phyloP scores from a whole-genome alignment of 2,113 vertebrate genomes.

The Pterocles burchelli region DNA sequence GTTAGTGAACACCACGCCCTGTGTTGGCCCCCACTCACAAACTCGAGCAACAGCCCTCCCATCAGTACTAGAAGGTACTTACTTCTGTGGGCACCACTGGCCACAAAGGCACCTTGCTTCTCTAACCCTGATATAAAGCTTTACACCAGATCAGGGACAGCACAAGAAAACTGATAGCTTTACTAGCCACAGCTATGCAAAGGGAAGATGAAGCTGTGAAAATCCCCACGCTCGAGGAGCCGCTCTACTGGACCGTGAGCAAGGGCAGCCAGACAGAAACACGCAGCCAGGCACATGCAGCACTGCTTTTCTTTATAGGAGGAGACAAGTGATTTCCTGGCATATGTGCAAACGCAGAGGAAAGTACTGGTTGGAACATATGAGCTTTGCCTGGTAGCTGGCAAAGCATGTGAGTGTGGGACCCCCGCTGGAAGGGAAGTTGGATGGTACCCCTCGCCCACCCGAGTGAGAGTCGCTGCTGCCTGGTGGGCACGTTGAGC shows the following conservation, averaged over 20 bases:
- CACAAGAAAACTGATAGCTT: background rate
- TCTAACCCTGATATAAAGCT: background rate
- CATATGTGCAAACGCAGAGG: background rate
- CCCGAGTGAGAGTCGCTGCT: background rate
- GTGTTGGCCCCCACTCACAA: background rate
- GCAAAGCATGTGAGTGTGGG: background rate
- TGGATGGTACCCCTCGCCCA: background rate
- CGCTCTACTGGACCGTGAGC: rapidly evolving
- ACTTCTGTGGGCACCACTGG: rapidly evolving
- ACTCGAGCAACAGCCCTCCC: background rate
- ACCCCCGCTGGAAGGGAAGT: background rate
- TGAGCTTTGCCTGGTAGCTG: background rate
- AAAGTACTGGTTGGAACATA: background rate
- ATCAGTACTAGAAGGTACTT: background rate
- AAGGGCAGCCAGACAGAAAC: background rate
- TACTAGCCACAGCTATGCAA: background rate
- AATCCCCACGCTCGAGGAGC: background rate
- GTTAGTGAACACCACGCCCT: background rate
- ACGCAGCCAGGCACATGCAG: background rate
- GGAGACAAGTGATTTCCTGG: background rate
- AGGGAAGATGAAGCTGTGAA: background rate
- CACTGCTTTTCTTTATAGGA: background rate
- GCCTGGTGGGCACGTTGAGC: background rate
- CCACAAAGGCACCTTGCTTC: background rate
- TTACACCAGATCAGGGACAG: background rate